phyloP scores from a whole-genome alignment of 2,888 invertebrate genomes.

The Callimorpha dominula region DNA sequence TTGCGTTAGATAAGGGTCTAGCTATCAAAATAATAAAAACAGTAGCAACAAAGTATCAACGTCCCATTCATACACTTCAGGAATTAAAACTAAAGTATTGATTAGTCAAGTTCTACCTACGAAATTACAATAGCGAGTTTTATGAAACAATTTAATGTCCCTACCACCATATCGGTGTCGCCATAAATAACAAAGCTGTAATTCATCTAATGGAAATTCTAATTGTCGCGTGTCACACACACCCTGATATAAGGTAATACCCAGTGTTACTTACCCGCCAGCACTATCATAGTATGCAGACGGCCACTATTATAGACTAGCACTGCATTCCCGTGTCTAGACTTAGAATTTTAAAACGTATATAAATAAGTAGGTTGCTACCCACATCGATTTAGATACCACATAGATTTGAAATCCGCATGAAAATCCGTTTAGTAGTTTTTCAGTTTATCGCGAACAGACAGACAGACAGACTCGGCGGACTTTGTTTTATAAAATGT shows the following conservation, averaged over 20 bases:
- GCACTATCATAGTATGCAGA: not conserved
- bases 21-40: too few relatives aligned
- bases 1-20: too few relatives aligned
- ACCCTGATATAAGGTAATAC: conserved; percentile 25
- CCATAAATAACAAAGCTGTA: conserved; percentile 8
- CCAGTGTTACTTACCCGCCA: not conserved
- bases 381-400: not conserved
- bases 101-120: not conserved
- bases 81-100: not conserved
- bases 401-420: too few relatives aligned
- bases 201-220: conserved; percentile 5
- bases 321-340: conserved; percentile 22
- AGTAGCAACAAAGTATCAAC: too few relatives aligned
- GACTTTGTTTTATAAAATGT: too few relatives aligned
- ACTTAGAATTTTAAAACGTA: conserved; percentile 22
- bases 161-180: not conserved
- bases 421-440: too few relatives aligned
- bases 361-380: conserved; percentile 5
- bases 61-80: not conserved
- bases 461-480: too few relatives aligned
- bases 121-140: not conserved
- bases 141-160: not conserved
- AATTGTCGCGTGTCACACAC: conserved; percentile 31
- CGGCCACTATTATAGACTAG: conserved; percentile 23
- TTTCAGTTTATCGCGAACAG: too few relatives aligned